Percentiles rank a stretch among this genome's conserved stretches.
These are phyloP conservation scores for Gambusia yucatana DNA, from an alignment of 2,797 vertebrate genomes.

Conservation along the genomic window DNA sequence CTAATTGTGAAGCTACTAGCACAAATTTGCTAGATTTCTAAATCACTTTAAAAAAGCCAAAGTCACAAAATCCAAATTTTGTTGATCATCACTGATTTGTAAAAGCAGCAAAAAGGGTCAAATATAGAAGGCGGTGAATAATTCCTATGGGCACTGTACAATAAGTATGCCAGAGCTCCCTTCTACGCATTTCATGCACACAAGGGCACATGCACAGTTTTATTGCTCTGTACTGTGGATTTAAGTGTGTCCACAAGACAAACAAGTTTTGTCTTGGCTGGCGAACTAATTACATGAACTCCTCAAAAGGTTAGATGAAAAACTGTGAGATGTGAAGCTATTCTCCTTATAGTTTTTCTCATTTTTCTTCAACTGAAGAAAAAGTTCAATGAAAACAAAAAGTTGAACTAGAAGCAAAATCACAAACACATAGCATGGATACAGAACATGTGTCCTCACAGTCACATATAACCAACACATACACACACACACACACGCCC, in stretches of 20 bases:
- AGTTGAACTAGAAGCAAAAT: constrained; percentile 9
- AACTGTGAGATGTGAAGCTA: constrained; percentile 14
- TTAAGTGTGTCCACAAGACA: constrained; percentile 13
- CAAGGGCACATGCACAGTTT: constrained; percentile 11
- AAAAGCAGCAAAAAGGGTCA: neutral
- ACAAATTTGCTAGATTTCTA: neutral
- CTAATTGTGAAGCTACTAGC: neutral
- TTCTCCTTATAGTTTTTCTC: neutral
- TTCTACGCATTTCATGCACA: constrained; percentile 5
- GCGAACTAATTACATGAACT: neutral
- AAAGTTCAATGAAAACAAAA: neutral
- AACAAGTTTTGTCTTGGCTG: constrained; percentile 24
- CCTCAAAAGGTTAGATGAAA: constrained; percentile 7
- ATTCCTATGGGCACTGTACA: neutral
- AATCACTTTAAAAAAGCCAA: neutral
- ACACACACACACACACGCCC: neutral
- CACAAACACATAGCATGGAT: constrained; percentile 3
- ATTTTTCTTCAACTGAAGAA: neutral
- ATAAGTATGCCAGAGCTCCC: constrained; percentile 30
- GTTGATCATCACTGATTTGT: neutral
- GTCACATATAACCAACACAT: neutral
- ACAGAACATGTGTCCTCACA: neutral
- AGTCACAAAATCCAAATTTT: no score
- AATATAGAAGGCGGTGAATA: neutral
- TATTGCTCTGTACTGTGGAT: constrained; percentile 2